phyloP scores from a whole-genome alignment of 2,888 invertebrate species.

The Lucinisca nassula region DNA sequence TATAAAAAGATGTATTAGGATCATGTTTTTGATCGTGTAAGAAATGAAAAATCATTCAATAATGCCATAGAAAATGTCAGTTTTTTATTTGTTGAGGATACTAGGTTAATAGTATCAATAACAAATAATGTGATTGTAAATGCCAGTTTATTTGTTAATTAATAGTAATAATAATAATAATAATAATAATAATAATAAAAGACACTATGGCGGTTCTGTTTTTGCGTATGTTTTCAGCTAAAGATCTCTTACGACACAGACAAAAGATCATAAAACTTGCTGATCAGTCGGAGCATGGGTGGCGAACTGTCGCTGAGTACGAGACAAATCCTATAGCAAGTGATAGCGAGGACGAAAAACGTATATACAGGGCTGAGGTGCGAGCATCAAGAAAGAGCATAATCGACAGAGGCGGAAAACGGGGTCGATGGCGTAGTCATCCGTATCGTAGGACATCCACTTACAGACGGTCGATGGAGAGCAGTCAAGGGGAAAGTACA shows the following conservation, averaged over 20 bases:
- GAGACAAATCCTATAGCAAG: neutral
- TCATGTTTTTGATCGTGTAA: too few species aligned
- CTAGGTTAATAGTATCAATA: too few species aligned
- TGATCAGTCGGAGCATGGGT: neutral
- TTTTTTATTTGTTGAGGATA: too few species aligned
- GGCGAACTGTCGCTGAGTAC: neutral
- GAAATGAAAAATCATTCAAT: too few species aligned
- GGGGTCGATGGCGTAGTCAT: neutral
- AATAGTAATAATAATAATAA: too few species aligned
- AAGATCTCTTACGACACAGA: neutral
- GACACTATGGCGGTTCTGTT: neutral
- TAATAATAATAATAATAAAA: neutral
- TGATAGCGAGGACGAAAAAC: neutral
- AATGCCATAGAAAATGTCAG: too few species aligned
- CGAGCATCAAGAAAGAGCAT: neutral
- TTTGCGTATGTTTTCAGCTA: neutral
- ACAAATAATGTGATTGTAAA: too few species aligned
- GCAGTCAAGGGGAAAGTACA: neutral
- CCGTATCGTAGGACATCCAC: neutral
- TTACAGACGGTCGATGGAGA: neutral
- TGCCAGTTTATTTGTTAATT: too few species aligned
- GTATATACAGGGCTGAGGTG: neutral
- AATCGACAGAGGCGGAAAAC: neutral
- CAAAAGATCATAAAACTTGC: neutral
- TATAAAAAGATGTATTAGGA: too few species aligned